A percentile compares a stretch with the other conserved stretches of the same genome.
Conservation (phyloP, 2,797 vertebrate species). For the Champsocephalus gunnari region DNA sequence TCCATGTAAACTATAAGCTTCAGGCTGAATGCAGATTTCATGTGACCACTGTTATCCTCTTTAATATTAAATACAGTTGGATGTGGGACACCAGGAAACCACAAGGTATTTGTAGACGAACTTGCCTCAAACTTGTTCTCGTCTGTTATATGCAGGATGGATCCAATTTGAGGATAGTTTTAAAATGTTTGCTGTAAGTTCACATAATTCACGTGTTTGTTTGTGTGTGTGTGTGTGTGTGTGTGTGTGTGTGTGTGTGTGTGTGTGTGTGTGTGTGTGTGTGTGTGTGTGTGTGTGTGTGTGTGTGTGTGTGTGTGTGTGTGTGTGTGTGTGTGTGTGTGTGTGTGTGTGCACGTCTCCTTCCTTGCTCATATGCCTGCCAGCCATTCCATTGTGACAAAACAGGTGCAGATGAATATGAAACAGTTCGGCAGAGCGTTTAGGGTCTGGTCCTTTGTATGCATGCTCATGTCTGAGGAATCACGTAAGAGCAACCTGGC, state of each 20-base stretch:
- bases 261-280: conserved; percentile 4
- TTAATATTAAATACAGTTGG: conserved; percentile 29
- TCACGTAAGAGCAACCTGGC: conserved; percentile 35
- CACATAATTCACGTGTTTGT: background rate
- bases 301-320: conserved; percentile 35
- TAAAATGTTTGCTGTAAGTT: conserved; percentile 9
- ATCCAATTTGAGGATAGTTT: conserved; percentile 35
- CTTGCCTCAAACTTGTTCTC: conserved; percentile 19
- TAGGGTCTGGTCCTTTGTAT: conserved; percentile 48
- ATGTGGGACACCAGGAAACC: conserved; percentile 25
- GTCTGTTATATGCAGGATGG: conserved; percentile 7
- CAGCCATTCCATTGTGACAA: conserved; percentile 58
- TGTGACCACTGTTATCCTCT: conserved; percentile 55
- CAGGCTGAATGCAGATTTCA: conserved; percentile 63
- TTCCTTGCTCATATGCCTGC: conserved; percentile 60
- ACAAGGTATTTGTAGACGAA: conserved; percentile 24
- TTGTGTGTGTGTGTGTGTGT: conserved; percentile 9
- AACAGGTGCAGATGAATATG: conserved; percentile 80
- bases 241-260: conserved; percentile 6
- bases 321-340: conserved; percentile 1
- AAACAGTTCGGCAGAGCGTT: conserved; percentile 66
- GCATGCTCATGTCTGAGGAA: conserved; percentile 39
- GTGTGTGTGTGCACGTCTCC: conserved; percentile 10
- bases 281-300: conserved; percentile 16
- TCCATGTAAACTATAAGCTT: conserved; percentile 54